Percentiles rank a stretch among this genome's conserved stretches.
Conservation (phyloP, 2,797 vertebrate genomes). For the Zenarchopterus dispar region DNA sequence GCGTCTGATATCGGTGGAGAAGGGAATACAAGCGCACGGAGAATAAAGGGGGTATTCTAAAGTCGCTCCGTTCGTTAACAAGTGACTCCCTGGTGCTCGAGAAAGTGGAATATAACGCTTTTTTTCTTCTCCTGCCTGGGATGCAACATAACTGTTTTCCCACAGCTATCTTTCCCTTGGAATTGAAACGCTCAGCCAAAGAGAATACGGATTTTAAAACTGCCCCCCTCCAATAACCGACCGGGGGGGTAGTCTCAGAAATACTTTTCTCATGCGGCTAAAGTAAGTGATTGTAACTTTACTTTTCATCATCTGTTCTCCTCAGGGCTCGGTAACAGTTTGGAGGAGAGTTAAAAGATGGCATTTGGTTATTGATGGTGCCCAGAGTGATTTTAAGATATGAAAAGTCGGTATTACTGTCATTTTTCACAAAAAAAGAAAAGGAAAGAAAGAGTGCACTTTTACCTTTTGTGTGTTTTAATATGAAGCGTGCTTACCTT, state of each 20-base stretch:
- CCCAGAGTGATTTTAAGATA: neutral
- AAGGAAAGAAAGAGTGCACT: neutral
- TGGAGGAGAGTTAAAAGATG: neutral
- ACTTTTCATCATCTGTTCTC: neutral
- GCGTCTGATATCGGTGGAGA: conserved; percentile 42
- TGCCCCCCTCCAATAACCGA: conserved; percentile 38
- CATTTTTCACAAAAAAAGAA: neutral
- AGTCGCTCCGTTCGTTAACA: conserved; percentile 45
- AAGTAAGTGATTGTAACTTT: conserved; percentile 69
- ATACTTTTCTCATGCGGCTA: conserved; percentile 28
- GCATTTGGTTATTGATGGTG: neutral
- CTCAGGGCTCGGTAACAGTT: neutral
- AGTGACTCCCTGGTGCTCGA: conserved; percentile 42
- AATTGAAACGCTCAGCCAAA: conserved; percentile 25
- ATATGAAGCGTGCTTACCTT: neutral
- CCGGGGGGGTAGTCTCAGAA: conserved; percentile 32
- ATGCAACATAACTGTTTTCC: conserved; percentile 50
- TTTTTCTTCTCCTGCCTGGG: conserved; percentile 20
- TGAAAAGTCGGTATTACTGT: neutral
- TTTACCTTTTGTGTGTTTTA: neutral
- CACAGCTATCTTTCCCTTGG: conserved; percentile 12
- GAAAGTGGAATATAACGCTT: conserved; percentile 56
- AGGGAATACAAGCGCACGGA: conserved; percentile 59
- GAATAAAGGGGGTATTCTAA: conserved; percentile 46
- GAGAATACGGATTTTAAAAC: conserved; percentile 53